These are phyloP conservation scores for Pandion haliaetus DNA, from an alignment of 2,113 vertebrate genomes.

Conservation along the genomic window DNA sequence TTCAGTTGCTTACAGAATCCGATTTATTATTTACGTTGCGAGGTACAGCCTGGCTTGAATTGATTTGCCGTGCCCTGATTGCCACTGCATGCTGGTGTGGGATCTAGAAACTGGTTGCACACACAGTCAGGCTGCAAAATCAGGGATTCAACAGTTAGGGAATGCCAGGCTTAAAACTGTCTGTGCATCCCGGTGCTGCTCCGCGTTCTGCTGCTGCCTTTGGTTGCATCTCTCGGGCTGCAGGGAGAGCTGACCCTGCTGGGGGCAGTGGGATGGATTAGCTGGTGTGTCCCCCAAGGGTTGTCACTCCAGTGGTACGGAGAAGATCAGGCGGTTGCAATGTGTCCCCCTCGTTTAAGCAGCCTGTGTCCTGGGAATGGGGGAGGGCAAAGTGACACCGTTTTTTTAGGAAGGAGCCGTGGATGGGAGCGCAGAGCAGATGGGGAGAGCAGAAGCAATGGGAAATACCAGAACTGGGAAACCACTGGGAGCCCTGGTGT, in stretches of 20 bases:
- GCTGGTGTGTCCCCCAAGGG: background rate
- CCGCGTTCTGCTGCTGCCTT: background rate
- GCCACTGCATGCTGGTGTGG: background rate
- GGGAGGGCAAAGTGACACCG: background rate
- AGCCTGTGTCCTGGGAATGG: accelerated
- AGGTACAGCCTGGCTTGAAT: background rate
- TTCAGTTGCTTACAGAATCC: background rate
- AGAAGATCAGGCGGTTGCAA: background rate
- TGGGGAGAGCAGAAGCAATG: background rate
- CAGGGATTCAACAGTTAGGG: background rate
- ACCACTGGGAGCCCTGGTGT: background rate
- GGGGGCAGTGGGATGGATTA: background rate
- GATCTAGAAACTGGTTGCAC: background rate
- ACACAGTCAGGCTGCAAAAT: background rate
- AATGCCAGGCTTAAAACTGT: background rate
- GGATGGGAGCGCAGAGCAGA: accelerated
- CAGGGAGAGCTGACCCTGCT: background rate
- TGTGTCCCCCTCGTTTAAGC: background rate
- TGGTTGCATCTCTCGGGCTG: accelerated
- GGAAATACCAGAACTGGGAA: background rate
- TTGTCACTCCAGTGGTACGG: accelerated
- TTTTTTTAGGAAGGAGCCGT: background rate
- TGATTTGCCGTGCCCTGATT: slow-evolving; percentile 25
- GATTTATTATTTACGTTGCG: slow-evolving; percentile 16
- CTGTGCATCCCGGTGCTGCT: accelerated